Evolutionary conservation across 2,888 invertebrate genomes (phyloP).

Genomic region (Hypolimnas misippus): DNA sequence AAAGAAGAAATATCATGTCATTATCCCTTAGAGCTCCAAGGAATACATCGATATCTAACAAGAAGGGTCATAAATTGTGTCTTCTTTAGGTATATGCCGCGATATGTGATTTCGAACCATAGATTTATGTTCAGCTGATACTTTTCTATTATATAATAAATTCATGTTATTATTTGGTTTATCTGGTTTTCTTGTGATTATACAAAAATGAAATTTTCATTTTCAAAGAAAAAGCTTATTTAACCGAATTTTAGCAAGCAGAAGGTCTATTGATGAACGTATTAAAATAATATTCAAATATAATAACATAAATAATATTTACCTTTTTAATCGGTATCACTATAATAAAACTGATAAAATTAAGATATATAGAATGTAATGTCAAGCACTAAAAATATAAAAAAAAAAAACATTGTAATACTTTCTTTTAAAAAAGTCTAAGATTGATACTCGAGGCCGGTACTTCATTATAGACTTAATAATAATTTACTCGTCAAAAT

Average conservation of each 20-base stretch:
- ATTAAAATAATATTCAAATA: too few species aligned
- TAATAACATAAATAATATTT: too few species aligned
- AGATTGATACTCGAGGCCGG: background rate
- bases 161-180: background rate
- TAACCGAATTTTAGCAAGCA: too few species aligned
- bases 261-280: too few species aligned
- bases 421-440: background rate
- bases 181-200: too few species aligned
- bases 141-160: background rate
- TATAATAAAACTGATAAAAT: too few species aligned
- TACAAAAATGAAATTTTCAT: too few species aligned
- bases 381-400: too few species aligned
- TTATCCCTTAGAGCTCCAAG: background rate
- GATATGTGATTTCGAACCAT: background rate
- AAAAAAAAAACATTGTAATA: too few species aligned
- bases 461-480: background rate
- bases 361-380: too few species aligned
- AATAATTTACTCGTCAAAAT: conserved; percentile 5
- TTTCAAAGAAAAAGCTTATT: too few species aligned
- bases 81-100: background rate
- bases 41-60: background rate
- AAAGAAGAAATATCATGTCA: background rate
- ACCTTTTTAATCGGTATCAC: too few species aligned
- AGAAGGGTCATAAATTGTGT: background rate
- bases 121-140: background rate